phyloP scores from a whole-genome alignment of 2,797 vertebrate genomes.

The Ciconia nigra region DNA sequence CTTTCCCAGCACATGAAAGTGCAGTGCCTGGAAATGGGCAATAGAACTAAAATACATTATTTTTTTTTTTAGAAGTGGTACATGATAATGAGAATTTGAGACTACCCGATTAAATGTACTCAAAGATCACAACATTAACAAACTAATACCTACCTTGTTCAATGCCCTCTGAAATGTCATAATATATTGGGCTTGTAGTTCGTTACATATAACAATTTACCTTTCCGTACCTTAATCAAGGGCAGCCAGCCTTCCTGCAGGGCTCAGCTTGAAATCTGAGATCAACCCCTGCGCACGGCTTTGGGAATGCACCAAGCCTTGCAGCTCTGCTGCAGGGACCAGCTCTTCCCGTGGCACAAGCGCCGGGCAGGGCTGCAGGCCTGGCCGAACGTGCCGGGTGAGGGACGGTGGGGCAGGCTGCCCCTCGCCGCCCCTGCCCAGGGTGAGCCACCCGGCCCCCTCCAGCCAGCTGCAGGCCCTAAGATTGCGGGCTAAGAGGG shows the following conservation, averaged over 20 bases:
- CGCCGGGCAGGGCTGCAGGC: neutral
- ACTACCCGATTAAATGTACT: neutral
- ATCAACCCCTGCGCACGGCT: accelerated
- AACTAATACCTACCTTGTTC: neutral
- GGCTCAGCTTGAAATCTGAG: neutral
- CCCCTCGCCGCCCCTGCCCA: accelerated
- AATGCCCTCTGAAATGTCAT: neutral
- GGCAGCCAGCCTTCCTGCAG: neutral
- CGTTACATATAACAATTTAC: neutral
- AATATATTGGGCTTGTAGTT: neutral
- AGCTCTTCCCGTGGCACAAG: accelerated
- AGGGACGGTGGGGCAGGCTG: no score
- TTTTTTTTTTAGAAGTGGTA: neutral
- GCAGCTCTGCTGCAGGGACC: no score
- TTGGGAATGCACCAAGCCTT: neutral
- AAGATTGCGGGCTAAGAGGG: no score
- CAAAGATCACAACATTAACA: neutral
- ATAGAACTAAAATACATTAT: neutral
- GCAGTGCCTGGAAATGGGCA: neutral
- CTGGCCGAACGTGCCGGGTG: neutral
- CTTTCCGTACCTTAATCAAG: accelerated
- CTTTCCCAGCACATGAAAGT: neutral
- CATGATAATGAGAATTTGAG: neutral
- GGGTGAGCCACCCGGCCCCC: neutral
- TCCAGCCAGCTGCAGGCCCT: neutral